Evolutionary conservation across 2,113 vertebrate genomes (phyloP).

Genomic region (Gymnarchus niloticus): DNA sequence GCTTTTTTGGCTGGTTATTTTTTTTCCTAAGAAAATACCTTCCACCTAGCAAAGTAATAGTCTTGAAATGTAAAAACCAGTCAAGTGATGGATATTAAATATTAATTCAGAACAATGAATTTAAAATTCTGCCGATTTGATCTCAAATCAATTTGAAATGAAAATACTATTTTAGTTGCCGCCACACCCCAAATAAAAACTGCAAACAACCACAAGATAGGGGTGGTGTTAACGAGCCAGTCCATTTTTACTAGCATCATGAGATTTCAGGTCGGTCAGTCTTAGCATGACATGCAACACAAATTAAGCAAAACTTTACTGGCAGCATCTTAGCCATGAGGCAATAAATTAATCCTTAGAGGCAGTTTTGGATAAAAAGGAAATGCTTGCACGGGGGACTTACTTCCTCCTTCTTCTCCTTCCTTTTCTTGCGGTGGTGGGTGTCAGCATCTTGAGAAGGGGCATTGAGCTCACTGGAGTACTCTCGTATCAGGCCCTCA

Average conservation of each 20-base stretch:
- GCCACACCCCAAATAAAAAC: too few relatives aligned
- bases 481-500: slow-evolving; percentile 91
- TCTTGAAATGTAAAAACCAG: too few relatives aligned
- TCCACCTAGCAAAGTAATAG: too few relatives aligned
- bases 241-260: not conserved
- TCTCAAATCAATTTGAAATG: too few relatives aligned
- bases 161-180: too few relatives aligned
- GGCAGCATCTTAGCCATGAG: not conserved
- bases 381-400: slow-evolving; percentile 21
- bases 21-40: too few relatives aligned
- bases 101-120: too few relatives aligned
- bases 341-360: not conserved
- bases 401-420: slow-evolving; percentile 98
- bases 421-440: slow-evolving; percentile 90
- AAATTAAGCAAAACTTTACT: not conserved
- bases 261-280: not conserved
- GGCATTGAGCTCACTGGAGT: slow-evolving; percentile 92
- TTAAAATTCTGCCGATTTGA: too few relatives aligned
- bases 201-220: not conserved
- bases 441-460: slow-evolving; percentile 90
- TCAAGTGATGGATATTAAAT: too few relatives aligned
- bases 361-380: not conserved
- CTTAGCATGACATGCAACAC: too few relatives aligned
- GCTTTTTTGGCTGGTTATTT: too few relatives aligned
- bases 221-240: not conserved